Base-by-base conservation (phyloP, 2,113 vertebrate genomes). In the Nothoprocta pentlandii region DNA sequence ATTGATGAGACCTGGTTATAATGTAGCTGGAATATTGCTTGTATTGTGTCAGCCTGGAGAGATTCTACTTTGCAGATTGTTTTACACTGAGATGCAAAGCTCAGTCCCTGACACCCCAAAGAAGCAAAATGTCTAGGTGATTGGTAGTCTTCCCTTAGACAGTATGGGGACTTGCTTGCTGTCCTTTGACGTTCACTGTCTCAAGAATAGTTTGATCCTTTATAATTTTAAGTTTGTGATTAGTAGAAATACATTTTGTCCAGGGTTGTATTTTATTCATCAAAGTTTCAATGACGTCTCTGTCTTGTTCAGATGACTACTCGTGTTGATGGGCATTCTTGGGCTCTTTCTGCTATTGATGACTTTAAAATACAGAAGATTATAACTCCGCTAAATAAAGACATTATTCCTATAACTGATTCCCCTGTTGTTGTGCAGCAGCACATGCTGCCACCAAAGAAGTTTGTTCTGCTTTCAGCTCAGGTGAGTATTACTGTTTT, bases 391-490 rank as follows among this genome's bases (percentile, higher is more conserved):
- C 97, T 99, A 75, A 99, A 99, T 95, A 99, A 98, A 92, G 99
- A 99, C 5, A 87, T 97, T 34, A 98, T 99, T 96, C 99, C 99
- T 7, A 93, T 99, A 94, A 99, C 99, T 1, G 99, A 99, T 88
- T 98, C 99, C 2, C 99, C 99, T 13, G 98, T 99, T 88, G 99
- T 99, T 53, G 99, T 99, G 34, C 98, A 99, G 70, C 99, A 99
- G 42, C 99, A 99, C 95, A 98, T 98, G 93, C 74, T 99, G 56
- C 98, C 99, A 12, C 98, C 99, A 1, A 99, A 99, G 97, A 99
- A 98, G 83, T 99, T 99, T 93, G 98, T 99, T 80, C 98, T 99
- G 13, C 98, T 99, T 88, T 99, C 99, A 47, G 99, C 99, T 76
- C 99, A 99, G 98, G 99, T 99, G 56, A 69, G 94, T 92, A 19